Evolutionary conservation across 1,140 invertebrate species (phyloP), one percentile per base, ranked within the genome.

Genomic region (Diorhabda sublineata): DNA sequence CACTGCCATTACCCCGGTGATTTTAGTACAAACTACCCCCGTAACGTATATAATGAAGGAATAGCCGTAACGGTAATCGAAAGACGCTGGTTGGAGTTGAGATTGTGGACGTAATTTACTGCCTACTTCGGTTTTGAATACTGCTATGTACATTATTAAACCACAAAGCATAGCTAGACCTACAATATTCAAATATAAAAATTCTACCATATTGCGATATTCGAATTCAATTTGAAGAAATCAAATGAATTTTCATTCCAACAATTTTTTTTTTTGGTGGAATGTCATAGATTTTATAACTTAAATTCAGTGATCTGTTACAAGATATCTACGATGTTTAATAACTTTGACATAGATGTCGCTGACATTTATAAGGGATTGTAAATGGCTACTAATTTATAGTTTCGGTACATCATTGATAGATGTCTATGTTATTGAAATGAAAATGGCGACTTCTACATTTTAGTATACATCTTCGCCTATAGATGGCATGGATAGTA

Each of bases 121-220:
- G 3, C 92, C 92, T 9, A 96, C 88, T 86, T 96, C 93, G 0
- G 93, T 89, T 82, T 96, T 96, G 77, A 96, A 92, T 64, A 94
- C 89, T 7, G 93, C 94, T 84, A 96, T 94, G 86, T 95, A 96
- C 85, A 95, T 92, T 71, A 96, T 92, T 77, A 95, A 87, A 41
- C 92, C 93, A 66, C 92, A 90, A 65, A 96, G 86, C 90, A 95
- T 94, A 64, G 94, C 84, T 52, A 96, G 83, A 78, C 93, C 94
- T 95, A 82, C 26, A 85, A 85, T 56, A 70, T 26, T 26, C 26
- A 26, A 26, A 26, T 26, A 26, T 26, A 26, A 26, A 26, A 26
- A 26, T 26, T 26, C 26, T 26, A 26, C 26, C 26, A 26, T 2
- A 1, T 26, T 26, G 26, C 26, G 26, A 26, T 26, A 63, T 56